Percentiles rank a stretch among this genome's conserved stretches.
Evolutionary conservation across 2,113 vertebrate genomes (phyloP).

Genomic region (Marmota flaviventris): DNA sequence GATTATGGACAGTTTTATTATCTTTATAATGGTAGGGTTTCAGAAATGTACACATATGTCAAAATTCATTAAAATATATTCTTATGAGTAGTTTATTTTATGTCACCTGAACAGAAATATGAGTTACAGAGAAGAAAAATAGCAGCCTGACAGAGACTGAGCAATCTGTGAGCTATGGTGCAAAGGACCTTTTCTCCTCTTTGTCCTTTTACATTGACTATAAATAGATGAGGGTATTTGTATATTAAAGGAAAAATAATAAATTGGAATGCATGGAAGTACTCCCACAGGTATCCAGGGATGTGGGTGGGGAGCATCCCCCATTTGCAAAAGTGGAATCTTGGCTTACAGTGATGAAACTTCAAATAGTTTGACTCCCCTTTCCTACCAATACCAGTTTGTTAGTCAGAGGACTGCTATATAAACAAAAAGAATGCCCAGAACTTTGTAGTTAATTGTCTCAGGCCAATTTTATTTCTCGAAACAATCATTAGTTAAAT

Average conservation of each 20-base stretch:
- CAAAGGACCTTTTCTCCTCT: not conserved
- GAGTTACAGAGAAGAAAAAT: not conserved
- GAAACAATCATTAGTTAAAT: not conserved
- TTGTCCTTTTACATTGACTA: not conserved
- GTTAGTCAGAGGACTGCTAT: not conserved
- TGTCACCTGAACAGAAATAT: not conserved
- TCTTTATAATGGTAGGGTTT: not conserved
- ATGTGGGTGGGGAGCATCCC: not conserved
- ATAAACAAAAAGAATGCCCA: not conserved
- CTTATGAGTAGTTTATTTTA: not conserved
- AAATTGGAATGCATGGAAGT: not conserved
- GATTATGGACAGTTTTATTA: not conserved
- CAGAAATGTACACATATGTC: too few species aligned
- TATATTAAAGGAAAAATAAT: not conserved
- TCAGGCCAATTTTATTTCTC: not conserved
- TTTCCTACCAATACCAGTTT: not conserved
- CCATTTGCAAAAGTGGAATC: not conserved
- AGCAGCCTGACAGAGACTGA: not conserved
- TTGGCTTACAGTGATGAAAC: not conserved
- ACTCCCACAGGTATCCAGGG: not conserved
- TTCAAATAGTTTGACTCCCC: not conserved
- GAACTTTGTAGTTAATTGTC: not conserved
- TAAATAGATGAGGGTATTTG: not conserved
- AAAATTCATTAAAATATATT: not conserved
- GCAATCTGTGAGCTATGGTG: not conserved